These are phyloP conservation scores for Axinella damicornis DNA, from an alignment of 37 sponge, comb jelly and placozoan species.

Conservation along the genomic window DNA sequence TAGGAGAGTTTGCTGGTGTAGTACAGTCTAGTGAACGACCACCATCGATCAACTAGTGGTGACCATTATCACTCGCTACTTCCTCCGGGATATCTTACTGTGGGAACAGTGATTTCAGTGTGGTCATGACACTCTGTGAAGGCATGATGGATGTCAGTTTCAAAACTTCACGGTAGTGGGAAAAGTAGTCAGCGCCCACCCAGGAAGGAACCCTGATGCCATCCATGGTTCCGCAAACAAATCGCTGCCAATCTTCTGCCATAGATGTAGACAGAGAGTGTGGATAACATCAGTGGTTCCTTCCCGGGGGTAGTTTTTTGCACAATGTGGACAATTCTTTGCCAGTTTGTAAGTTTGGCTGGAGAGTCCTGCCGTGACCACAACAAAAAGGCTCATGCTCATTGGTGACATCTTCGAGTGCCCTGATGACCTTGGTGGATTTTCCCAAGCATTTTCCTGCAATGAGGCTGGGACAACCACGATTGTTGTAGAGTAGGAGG, in stretches of 20 bases:
- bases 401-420: neutral
- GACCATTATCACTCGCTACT: conserved; percentile 51
- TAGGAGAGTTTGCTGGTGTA: conserved; percentile 27
- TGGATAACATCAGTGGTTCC: conserved; percentile 24
- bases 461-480: conserved; percentile 31
- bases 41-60: no score
- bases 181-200: conserved; percentile 26
- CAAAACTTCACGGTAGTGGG: conserved; percentile 37
- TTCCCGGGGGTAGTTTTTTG: neutral
- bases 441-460: conserved; percentile 21
- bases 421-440: conserved; percentile 59
- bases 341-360: conserved; percentile 1
- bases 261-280: conserved; percentile 19
- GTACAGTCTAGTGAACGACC: neutral
- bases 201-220: no score
- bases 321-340: conserved; percentile 13
- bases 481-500: conserved; percentile 32
- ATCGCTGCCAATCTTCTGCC: conserved; percentile 30
- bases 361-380: conserved; percentile 42
- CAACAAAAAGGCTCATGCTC: conserved; percentile 26
- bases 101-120: conserved; percentile 29
- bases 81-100: conserved; percentile 37
- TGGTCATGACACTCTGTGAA: conserved; percentile 9
- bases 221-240: conserved; percentile 28
- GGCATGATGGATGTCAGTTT: conserved; percentile 39